Evolutionary conservation across 1,140 invertebrate genomes (phyloP).

Genomic region (Popillia japonica): DNA sequence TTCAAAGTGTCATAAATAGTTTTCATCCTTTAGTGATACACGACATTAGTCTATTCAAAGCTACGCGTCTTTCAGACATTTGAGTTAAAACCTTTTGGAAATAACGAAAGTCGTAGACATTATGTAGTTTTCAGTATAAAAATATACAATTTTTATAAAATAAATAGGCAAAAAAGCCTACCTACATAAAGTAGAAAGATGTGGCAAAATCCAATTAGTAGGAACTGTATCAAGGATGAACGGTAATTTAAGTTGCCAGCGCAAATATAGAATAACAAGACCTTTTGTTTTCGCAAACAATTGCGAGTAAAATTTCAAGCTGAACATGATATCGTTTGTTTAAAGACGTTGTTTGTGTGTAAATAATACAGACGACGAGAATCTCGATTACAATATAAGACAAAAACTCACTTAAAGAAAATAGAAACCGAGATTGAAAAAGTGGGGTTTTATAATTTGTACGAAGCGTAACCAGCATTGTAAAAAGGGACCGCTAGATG

Average conservation of each 20-base stretch:
- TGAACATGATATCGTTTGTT: conserved; percentile 47
- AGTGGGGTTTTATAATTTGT: conserved; percentile 3
- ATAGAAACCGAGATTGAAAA: background rate
- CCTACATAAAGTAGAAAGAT: background rate
- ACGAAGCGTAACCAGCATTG: background rate
- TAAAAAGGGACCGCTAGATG: conserved; percentile 40
- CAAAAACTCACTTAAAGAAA: background rate
- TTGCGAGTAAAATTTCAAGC: conserved; percentile 48
- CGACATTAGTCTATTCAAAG: too few species aligned
- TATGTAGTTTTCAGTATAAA: background rate
- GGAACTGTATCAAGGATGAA: conserved; percentile 20
- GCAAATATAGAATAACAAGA: conserved; percentile 37
- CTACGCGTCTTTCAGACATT: too few species aligned
- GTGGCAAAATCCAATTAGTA: background rate
- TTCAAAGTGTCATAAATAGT: too few species aligned
- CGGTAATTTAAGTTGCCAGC: conserved; percentile 34
- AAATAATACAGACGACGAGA: conserved; percentile 42
- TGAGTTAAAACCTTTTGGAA: too few species aligned
- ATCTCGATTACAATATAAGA: background rate
- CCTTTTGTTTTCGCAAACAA: conserved; percentile 48
- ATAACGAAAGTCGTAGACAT: too few species aligned
- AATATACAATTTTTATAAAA: background rate
- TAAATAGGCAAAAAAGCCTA: background rate
- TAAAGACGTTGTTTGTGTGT: conserved; percentile 47
- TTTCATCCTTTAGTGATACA: too few species aligned